Conservation (phyloP, 2,113 vertebrate genomes). For the Brachyhypopomus occidentalis region DNA sequence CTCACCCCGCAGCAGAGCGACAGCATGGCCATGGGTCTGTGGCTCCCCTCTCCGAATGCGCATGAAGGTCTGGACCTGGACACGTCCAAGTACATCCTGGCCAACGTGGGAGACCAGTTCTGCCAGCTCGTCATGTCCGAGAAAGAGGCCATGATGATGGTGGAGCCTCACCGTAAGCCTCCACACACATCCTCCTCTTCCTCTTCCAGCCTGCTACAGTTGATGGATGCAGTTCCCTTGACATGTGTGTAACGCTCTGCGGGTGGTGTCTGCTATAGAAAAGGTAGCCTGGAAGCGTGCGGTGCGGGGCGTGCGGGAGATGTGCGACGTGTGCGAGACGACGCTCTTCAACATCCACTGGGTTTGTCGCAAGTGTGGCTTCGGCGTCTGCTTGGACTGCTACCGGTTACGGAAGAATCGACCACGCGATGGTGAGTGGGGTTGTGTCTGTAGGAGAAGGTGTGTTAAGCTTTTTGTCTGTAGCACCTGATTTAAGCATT, state of each 20-base stretch:
- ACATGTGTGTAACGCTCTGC: not conserved
- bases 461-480: not conserved
- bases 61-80: slow-evolving; percentile 94
- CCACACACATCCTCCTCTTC: not conserved
- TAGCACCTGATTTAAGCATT: too few relatives aligned
- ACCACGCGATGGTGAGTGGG: slow-evolving; percentile 83
- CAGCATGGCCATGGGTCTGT: slow-evolving; percentile 93
- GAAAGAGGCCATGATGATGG: slow-evolving; percentile 99
- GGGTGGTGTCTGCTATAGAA: slow-evolving; percentile 72
- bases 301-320: slow-evolving; percentile 92
- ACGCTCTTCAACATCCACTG: slow-evolving; percentile 98
- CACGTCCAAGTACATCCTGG: slow-evolving; percentile 98
- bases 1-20: slow-evolving; percentile 97
- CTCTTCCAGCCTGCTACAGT: not conserved
- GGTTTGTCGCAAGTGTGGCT: slow-evolving; percentile 98
- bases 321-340: slow-evolving; percentile 98
- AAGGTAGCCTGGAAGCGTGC: slow-evolving; percentile 99
- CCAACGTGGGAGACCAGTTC: slow-evolving; percentile 98
- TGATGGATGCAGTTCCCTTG: not conserved
- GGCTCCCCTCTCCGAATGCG: slow-evolving; percentile 87
- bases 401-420: slow-evolving; percentile 92
- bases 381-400: slow-evolving; percentile 97
- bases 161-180: slow-evolving; percentile 94
- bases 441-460: not conserved
- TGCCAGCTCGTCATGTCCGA: slow-evolving; percentile 99